phyloP scores from a whole-genome alignment of 2,113 vertebrate genomes.

The Rattus norvegicus region DNA sequence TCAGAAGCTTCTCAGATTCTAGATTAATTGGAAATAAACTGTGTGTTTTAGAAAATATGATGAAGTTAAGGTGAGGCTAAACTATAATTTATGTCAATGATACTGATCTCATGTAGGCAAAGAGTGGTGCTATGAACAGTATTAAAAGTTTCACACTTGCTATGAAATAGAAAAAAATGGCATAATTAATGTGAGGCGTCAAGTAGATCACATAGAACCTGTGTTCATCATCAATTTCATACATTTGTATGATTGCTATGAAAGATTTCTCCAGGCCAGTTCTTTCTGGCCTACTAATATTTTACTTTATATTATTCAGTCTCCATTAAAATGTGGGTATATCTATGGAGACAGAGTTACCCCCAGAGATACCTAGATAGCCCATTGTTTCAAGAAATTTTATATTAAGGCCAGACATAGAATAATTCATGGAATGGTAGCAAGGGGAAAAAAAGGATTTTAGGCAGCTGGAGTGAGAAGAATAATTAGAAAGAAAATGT shows the following conservation, averaged over 20 bases:
- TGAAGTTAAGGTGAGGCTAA: neutral
- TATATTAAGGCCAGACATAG: slow-evolving; percentile 73
- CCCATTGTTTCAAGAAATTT: slow-evolving; percentile 67
- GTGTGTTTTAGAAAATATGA: slow-evolving; percentile 4
- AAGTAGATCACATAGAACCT: slow-evolving; percentile 43
- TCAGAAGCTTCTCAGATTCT: neutral
- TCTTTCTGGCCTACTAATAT: slow-evolving; percentile 52
- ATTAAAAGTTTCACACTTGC: neutral
- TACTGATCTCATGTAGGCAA: neutral
- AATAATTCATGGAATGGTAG: slow-evolving; percentile 80
- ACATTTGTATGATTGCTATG: slow-evolving; percentile 23
- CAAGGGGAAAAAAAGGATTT: slow-evolving; percentile 65
- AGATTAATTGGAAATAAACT: slow-evolving; percentile 10
- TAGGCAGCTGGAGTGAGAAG: slow-evolving; percentile 77
- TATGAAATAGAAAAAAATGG: slow-evolving; percentile 45
- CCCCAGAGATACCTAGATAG: slow-evolving; percentile 36
- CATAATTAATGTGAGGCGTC: slow-evolving; percentile 46
- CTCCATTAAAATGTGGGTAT: slow-evolving; percentile 53
- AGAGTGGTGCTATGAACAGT: neutral
- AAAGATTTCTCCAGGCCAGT: slow-evolving; percentile 22
- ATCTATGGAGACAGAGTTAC: slow-evolving; percentile 47
- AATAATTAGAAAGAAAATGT: slow-evolving; percentile 81
- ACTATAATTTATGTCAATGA: slow-evolving; percentile 10
- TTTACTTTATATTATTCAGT: slow-evolving; percentile 60
- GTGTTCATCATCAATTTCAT: slow-evolving; percentile 24